Percentiles rank a stretch among this genome's conserved stretches.
These are phyloP conservation scores for Cavia aperea DNA, from an alignment of 2,113 vertebrate species.

Conservation along the genomic window DNA sequence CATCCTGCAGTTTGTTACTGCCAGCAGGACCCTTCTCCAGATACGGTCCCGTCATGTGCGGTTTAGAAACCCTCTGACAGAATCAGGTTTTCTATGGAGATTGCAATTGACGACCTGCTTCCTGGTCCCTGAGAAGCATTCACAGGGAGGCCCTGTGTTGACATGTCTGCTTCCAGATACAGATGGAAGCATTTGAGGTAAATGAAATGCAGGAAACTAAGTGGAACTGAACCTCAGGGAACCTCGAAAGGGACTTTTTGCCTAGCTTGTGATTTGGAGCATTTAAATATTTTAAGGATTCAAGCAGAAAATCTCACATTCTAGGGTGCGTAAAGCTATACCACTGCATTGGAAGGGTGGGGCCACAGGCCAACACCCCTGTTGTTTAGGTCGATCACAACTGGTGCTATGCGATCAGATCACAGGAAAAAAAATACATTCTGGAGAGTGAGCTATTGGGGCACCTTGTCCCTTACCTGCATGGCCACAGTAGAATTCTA, in stretches of 20 bases:
- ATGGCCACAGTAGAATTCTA: background rate
- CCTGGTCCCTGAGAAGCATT: slow-evolving; percentile 49
- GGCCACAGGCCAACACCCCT: background rate
- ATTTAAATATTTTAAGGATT: slow-evolving; percentile 54
- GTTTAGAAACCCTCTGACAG: slow-evolving; percentile 51
- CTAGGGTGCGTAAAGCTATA: background rate
- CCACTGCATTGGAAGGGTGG: background rate
- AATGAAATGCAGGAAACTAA: slow-evolving; percentile 61
- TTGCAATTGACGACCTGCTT: slow-evolving; percentile 60
- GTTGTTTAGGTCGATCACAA: background rate
- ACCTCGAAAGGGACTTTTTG: slow-evolving; percentile 19
- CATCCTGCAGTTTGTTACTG: background rate
- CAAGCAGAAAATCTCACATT: background rate
- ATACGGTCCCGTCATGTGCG: background rate
- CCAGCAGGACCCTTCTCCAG: background rate
- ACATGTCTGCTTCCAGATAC: slow-evolving; percentile 50
- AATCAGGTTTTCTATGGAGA: slow-evolving; percentile 47
- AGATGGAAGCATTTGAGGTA: slow-evolving; percentile 60
- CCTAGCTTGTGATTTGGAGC: slow-evolving; percentile 29
- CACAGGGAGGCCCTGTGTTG: slow-evolving; percentile 45
- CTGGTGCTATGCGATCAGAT: background rate
- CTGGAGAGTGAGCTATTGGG: background rate
- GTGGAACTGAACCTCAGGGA: slow-evolving; percentile 55
- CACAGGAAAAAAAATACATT: background rate
- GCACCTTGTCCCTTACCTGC: background rate